Conservation (phyloP, 2,113 vertebrate genomes). For the Talpa occidentalis region DNA sequence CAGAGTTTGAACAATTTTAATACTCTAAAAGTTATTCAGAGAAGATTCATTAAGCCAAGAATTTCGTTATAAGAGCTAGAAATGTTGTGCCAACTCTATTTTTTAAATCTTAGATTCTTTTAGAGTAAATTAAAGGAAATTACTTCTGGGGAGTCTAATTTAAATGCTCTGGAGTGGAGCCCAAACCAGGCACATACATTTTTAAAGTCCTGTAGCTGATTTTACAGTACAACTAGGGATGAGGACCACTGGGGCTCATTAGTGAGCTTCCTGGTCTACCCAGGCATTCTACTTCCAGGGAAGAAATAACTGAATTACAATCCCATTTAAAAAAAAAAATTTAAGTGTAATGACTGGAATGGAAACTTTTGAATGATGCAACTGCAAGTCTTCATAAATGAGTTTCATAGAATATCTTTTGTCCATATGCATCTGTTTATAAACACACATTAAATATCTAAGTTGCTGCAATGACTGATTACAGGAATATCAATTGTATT, state of each 20-base stretch:
- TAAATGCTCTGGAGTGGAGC: background rate
- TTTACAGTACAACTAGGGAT: background rate
- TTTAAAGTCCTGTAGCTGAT: background rate
- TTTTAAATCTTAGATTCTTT: constrained; percentile 42
- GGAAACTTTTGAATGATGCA: background rate
- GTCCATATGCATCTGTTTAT: too few species aligned
- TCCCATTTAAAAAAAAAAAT: background rate
- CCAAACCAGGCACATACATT: background rate
- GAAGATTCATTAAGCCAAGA: constrained; percentile 25
- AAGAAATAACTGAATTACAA: constrained; percentile 51
- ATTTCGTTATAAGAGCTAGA: constrained; percentile 33
- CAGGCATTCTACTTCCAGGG: constrained; percentile 36
- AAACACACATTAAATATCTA: background rate
- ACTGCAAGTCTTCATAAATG: background rate
- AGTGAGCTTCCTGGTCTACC: constrained; percentile 28
- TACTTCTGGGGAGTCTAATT: constrained; percentile 40
- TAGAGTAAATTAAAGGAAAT: constrained; percentile 63
- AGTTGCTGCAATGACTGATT: background rate
- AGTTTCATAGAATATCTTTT: background rate
- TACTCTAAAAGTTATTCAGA: background rate
- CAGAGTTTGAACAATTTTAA: constrained; percentile 37
- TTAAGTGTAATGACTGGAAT: background rate
- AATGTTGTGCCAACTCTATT: constrained; percentile 25
- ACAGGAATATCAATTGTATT: background rate
- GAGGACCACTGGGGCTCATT: background rate